These are phyloP conservation scores for Brachyhypopomus occidentalis DNA, from an alignment of 2,113 vertebrate species.

Conservation along the genomic window DNA sequence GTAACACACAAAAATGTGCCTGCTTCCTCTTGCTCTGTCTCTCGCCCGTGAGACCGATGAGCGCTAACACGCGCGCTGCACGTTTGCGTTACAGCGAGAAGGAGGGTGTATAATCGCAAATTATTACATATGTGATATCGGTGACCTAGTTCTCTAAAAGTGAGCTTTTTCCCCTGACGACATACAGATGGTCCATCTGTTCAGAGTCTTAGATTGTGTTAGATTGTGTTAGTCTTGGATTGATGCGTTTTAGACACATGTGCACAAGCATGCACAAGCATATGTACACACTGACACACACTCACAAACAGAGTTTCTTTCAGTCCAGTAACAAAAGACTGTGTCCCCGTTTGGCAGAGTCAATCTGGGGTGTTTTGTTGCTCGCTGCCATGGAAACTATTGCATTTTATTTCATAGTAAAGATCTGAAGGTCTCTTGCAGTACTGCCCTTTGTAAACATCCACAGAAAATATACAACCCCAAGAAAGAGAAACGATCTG, in stretches of 20 bases:
- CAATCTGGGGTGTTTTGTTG: slow-evolving; percentile 8
- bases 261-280: neutral
- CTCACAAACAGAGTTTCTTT: neutral
- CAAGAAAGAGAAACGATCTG: slow-evolving; percentile 13
- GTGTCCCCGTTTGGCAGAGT: neutral
- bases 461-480: neutral
- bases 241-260: neutral
- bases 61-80: neutral
- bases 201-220: slow-evolving; percentile 5
- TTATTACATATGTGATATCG: slow-evolving; percentile 4
- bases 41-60: neutral
- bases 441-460: slow-evolving; percentile 5
- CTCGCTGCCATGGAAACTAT: slow-evolving; percentile 44
- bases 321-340: slow-evolving; percentile 26
- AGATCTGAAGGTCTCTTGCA: slow-evolving; percentile 31
- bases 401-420: slow-evolving; percentile 24
- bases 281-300: neutral
- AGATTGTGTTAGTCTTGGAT: slow-evolving; percentile 9
- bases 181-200: slow-evolving; percentile 23
- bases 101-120: slow-evolving; percentile 6
- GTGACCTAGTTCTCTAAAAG: slow-evolving; percentile 30
- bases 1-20: no score
- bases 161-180: slow-evolving; percentile 21
- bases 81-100: neutral
- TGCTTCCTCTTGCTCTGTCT: neutral